Evolutionary conservation across 2,113 vertebrate genomes (phyloP), one percentile per base, ranked within the genome.

Genomic region (Leptodactylus fuscus): DNA sequence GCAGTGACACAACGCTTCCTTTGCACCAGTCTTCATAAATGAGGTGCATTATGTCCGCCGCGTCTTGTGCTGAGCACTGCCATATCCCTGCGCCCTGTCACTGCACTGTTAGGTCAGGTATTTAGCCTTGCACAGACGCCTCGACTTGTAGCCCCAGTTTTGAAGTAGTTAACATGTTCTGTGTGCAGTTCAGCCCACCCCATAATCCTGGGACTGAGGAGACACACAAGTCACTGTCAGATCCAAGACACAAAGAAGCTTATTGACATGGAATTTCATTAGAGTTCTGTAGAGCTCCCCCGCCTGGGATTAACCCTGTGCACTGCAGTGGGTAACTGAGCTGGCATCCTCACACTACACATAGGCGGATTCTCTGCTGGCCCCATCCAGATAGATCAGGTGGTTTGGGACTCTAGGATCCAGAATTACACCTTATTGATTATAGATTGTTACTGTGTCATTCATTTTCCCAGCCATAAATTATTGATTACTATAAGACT

Each of bases 241-340:
- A 22, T 65, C 24, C 55, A 76, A 48, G 82, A 83, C 71, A 83
- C 82, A 83, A 83, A 83, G 82, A 51, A 48, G 70, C 71, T 75
- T 83, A 83, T 83, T 83, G 82, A 83, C 82, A 65, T 53, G 36
- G 71, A 75, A 74, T 76, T 76, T 75, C 51, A 83, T 83, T 76
- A 76, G 24, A 38, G 65, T 34, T 73, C 32, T n/a, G 65, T 58
- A 10, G 36, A 38, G 15, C 67, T 67, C 79, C 22, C 27, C 67
- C 69, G 48, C n/a, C 69, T 22, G 60, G 22, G 36, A 73, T 73
- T 83, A 83, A 83, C 81, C 51, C 67, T 44, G 69, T 29, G n/a
- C 65, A 32, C 32, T n/a, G 13, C 38, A 18, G 46, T 8, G 27
- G 70, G 7, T 6, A 20, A 18, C 13, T n/a, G n/a, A 27, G 34